Evolutionary conservation across 2,888 invertebrate species (phyloP).

Genomic region (Monopis laevigella): DNA sequence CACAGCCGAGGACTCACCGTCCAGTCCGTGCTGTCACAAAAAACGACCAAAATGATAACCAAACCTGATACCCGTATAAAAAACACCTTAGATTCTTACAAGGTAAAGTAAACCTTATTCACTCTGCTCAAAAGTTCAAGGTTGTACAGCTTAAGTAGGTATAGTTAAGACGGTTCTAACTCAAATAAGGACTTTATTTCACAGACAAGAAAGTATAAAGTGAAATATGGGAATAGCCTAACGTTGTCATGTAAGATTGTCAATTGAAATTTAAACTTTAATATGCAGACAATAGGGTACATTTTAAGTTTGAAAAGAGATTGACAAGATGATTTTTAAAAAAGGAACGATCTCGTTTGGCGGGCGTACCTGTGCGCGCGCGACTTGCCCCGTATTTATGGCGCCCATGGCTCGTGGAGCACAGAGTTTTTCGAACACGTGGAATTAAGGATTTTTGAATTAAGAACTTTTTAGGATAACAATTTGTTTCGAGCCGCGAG

Average conservation of each 20-base stretch:
- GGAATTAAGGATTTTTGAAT: constrained; percentile 38
- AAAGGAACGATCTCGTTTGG: constrained; percentile 61
- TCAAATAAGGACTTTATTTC: constrained; percentile 60
- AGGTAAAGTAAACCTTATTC: constrained; percentile 28
- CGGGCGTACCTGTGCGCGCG: constrained; percentile 64
- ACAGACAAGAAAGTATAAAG: constrained; percentile 61
- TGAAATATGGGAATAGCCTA: constrained; percentile 52
- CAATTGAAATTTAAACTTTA: no score
- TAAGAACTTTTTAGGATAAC: constrained; percentile 60
- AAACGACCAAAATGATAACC: constrained; percentile 40
- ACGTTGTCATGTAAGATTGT: not conserved
- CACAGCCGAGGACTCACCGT: constrained; percentile 35
- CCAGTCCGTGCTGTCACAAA: constrained; percentile 51
- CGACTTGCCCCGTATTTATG: constrained; percentile 63
- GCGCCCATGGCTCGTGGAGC: constrained; percentile 31
- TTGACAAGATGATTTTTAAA: constrained; percentile 26
- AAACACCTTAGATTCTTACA: constrained; percentile 32
- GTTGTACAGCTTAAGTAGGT: constrained; percentile 23
- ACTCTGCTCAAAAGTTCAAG: constrained; percentile 30
- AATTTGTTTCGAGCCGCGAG: constrained; percentile 36
- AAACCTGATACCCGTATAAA: constrained; percentile 50
- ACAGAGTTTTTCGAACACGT: constrained; percentile 30
- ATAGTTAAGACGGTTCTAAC: constrained; percentile 26
- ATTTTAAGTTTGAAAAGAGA: no score
- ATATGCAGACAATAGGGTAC: no score